Evolutionary conservation across 2,113 vertebrate genomes (phyloP).

Genomic region (Sigmodon hispidus): DNA sequence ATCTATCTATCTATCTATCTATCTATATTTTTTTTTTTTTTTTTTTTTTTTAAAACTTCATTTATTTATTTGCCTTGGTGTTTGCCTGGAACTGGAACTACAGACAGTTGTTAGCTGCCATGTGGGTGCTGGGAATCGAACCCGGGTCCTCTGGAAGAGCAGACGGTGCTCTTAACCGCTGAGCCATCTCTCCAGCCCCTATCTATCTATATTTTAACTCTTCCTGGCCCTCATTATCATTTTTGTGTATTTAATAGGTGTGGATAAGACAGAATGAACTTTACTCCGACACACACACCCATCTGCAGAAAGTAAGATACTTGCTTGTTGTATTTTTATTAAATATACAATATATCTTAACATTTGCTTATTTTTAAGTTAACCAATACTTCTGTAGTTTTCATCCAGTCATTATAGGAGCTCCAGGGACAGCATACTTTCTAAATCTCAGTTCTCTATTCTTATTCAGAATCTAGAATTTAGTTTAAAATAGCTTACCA

Average conservation of each 20-base stretch:
- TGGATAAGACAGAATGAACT: slow-evolving; percentile 61
- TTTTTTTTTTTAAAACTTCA: no score
- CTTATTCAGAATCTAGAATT: background rate
- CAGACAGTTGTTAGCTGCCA: no score
- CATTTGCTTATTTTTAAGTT: slow-evolving; percentile 55
- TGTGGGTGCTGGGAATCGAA: no score
- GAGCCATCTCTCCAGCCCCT: no score
- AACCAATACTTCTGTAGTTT: background rate
- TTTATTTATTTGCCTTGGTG: no score
- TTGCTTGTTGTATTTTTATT: no score
- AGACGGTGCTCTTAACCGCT: no score
- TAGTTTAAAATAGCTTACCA: background rate
- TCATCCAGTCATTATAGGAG: background rate
- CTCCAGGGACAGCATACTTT: background rate
- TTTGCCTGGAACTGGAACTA: no score
- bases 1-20: no score
- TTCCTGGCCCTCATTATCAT: slow-evolving; percentile 13
- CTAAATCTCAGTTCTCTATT: slow-evolving; percentile 31
- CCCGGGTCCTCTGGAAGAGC: no score
- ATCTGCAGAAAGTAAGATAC: slow-evolving; percentile 81
- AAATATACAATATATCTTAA: no score
- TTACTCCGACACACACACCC: slow-evolving; percentile 49
- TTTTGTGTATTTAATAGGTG: slow-evolving; percentile 62
- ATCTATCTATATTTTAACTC: no score
- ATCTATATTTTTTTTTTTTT: background rate